Base-by-base conservation (phyloP, 2,888 invertebrate genomes). In the Therioaphis trifolii region DNA sequence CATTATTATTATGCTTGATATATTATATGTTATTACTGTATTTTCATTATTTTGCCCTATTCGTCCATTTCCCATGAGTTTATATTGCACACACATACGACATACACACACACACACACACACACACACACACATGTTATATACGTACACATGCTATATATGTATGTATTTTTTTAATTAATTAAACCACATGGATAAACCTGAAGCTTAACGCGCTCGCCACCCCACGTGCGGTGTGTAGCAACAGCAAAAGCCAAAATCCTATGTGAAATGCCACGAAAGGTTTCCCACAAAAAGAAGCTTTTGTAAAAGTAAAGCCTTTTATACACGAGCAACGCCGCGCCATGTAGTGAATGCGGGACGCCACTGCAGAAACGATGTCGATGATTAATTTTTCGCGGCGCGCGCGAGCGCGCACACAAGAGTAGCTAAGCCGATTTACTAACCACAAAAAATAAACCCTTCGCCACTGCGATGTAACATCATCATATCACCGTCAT, bases 251-350 rank as follows among this genome's bases (percentile, higher is more conserved):
- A 80, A 80, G 35, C 72, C 71, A 52, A 79, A 79, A 80, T 72
- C 68, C 68, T 69, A 69, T 55, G 55, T 14, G 80, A 71, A 72
- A 80, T 79, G 43, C 71, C 21, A 27, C 80, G 71, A 80, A 79
- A 80, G 80, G 80, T 72, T 80, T 80, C 80, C 80, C 61, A 61
- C 58, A 61, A 74, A 82, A 63, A 72, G 72, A 74, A 82, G 80
- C 80, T 82, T 82, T 82, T 82, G 72, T 82, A 82, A 82, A 72
- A 72, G 29, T 72, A 82, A 82, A 82, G 72, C 80, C 80, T 82
- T 80, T 78, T 68, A 66, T 49, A 66, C 18, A 15, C 66, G 24
- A 21, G 21, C n/a, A 9, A 15, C 77, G 35, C 15, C 61, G 27
- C 46, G 46, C 46, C n/a, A n/a, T 9, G 9, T 21, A 21, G 21